These are phyloP conservation scores for Zalophus californianus DNA, from an alignment of 2,797 vertebrate species.

Conservation along the genomic window DNA sequence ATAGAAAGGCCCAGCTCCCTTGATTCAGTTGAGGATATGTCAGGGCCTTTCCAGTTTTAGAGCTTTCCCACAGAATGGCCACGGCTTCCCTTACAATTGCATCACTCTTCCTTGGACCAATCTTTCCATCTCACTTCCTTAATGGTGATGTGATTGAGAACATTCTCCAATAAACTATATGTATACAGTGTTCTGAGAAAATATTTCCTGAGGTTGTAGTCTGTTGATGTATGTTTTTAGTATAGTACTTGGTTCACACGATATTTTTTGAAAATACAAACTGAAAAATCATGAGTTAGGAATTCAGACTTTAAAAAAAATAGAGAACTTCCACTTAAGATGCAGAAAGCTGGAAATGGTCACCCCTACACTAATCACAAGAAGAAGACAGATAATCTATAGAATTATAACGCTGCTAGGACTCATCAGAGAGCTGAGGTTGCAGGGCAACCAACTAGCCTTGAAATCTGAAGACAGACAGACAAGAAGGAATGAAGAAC, in stretches of 20 bases:
- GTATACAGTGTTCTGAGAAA: background rate
- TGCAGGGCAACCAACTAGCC: background rate
- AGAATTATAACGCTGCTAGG: background rate
- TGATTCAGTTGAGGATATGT: background rate
- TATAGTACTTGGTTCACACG: background rate
- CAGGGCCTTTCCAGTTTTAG: background rate
- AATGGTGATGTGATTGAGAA: background rate
- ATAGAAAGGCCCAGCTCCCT: background rate
- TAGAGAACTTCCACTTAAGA: background rate
- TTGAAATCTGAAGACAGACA: background rate
- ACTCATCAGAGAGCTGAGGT: background rate
- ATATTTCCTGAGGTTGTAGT: background rate
- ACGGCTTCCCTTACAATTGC: background rate
- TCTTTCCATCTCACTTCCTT: background rate
- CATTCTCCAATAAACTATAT: background rate
- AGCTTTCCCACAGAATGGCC: background rate
- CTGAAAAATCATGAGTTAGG: background rate
- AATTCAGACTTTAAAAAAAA: background rate
- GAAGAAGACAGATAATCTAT: background rate
- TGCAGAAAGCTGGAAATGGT: background rate
- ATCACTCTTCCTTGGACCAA: background rate
- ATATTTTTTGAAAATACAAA: background rate
- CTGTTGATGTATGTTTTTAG: background rate
- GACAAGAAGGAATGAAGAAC: background rate
- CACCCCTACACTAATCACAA: background rate